Evolutionary conservation across 2,888 invertebrate species (phyloP).

Genomic region (Perdita meconis): DNA sequence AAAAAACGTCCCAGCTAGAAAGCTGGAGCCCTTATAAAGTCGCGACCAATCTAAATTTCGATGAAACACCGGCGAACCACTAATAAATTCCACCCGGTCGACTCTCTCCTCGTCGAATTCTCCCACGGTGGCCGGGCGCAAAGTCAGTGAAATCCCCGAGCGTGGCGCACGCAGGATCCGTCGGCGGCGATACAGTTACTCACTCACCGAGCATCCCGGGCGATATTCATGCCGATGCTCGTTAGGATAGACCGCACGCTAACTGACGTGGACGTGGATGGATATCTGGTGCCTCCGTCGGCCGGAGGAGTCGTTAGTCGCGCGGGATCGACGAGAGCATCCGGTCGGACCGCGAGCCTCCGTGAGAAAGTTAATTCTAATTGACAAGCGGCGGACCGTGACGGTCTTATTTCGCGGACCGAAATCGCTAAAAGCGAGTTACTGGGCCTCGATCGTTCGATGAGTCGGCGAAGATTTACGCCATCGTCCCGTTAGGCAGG

Average conservation of each 20-base stretch:
- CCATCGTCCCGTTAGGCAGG: slow-evolving; percentile 24
- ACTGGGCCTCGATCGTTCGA: slow-evolving; percentile 29
- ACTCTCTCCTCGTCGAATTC: slow-evolving; percentile 2
- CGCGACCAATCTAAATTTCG: too few species aligned
- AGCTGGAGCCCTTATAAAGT: too few species aligned
- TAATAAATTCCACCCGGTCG: neutral
- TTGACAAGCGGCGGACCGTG: slow-evolving; percentile 56
- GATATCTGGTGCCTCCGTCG: slow-evolving; percentile 51
- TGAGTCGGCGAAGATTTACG: slow-evolving; percentile 30
- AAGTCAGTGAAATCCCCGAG: neutral
- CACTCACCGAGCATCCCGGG: neutral
- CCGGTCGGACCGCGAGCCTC: slow-evolving; percentile 7
- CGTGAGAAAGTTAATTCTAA: slow-evolving; percentile 66
- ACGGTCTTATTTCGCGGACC: slow-evolving; percentile 48
- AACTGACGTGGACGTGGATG: slow-evolving; percentile 57
- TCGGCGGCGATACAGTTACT: slow-evolving; percentile 23
- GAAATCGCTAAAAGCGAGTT: slow-evolving; percentile 51
- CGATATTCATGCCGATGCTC: slow-evolving; percentile 49
- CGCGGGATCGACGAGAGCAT: slow-evolving; percentile 40
- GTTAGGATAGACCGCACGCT: slow-evolving; percentile 54
- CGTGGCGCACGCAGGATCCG: slow-evolving; percentile 27
- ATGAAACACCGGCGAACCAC: neutral
- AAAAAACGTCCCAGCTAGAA: too few species aligned
- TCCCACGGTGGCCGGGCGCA: neutral
- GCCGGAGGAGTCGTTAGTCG: slow-evolving; percentile 52